Evolutionary conservation across 2,113 vertebrate species (phyloP), one percentile per base, ranked within the genome.

Genomic region (Triplophysa tibetana): DNA sequence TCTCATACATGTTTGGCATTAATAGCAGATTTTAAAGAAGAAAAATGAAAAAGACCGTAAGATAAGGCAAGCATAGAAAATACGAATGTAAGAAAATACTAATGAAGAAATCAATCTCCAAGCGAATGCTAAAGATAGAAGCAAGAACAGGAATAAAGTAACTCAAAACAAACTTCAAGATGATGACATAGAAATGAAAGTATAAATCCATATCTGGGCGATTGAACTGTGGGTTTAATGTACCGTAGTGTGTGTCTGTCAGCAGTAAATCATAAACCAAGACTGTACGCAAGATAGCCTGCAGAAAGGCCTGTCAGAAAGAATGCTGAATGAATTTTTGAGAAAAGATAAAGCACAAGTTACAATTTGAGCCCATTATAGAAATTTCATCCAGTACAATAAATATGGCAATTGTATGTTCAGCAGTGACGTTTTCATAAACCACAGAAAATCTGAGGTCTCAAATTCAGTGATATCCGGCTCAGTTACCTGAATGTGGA

Each of bases 281-380:
- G 70, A 69, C 63, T 77, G 67, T 21, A 21, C 11, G 19, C 45
- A 72, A 52, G 61, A 24, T 21, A 23, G 17, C 58, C 48, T 65
- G 23, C 5, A 38, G 50, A 6, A 23, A 67, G 62, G 50, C 63
- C 38, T 77, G 50, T 75, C 79, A 75, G 64, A 38, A 19, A 45
- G 38, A 81, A 45, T 58, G 45, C 60, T 21, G 21, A 70, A 81
- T 84, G 72, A 62, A 58, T 84, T 78, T 68, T 73, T 68, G 62
- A 67, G 75, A 58, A 85, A 70, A 82, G 80, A 75, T 75, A 19
- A 17, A 17, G 50, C 54, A 21, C n/a, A 8, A 38, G 33, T 58
- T 58, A 58, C n/a, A 0, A 58, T 93, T 93, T 91, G 85, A 89
- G 85, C 88, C 89, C 90, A 93, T 94, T 90, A 91, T 92, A 89